These are phyloP conservation scores for Cydia pomonella DNA, from an alignment of 1,140 invertebrate genomes.

Conservation along the genomic window DNA sequence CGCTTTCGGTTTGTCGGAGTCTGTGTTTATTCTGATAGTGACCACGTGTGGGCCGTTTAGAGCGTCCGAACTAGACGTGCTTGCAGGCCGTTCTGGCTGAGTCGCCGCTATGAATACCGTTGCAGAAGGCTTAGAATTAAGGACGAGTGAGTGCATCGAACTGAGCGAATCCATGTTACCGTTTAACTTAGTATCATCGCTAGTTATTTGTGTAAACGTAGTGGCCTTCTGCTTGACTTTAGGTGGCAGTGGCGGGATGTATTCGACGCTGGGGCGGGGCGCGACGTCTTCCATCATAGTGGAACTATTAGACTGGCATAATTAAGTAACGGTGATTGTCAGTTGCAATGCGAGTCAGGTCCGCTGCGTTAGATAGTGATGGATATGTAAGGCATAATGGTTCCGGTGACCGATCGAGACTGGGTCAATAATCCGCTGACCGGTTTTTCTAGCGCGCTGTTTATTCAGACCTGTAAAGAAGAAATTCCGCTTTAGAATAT, in stretches of 20 bases:
- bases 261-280: slow-evolving; percentile 64
- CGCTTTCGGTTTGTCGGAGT: slow-evolving; percentile 76
- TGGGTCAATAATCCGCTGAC: slow-evolving; percentile 69
- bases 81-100: slow-evolving; percentile 75
- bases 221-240: slow-evolving; percentile 67
- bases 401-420: slow-evolving; percentile 67
- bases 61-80: slow-evolving; percentile 65
- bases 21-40: slow-evolving; percentile 85
- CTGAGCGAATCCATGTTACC: slow-evolving; percentile 70
- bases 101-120: slow-evolving; percentile 84
- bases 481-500: slow-evolving; percentile 32
- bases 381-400: slow-evolving; percentile 75
- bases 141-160: slow-evolving; percentile 80
- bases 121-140: slow-evolving; percentile 80
- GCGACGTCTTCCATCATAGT: slow-evolving; percentile 73
- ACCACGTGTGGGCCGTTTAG: slow-evolving; percentile 82
- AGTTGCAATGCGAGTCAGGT: slow-evolving; percentile 67
- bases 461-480: slow-evolving; percentile 69
- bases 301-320: slow-evolving; percentile 71
- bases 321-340: slow-evolving; percentile 63
- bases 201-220: slow-evolving; percentile 73
- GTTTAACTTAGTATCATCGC: slow-evolving; percentile 61
- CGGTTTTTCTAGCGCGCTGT: slow-evolving; percentile 56
- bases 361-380: slow-evolving; percentile 62
- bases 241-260: slow-evolving; percentile 67